Percentiles rank a stretch among this genome's conserved stretches.
Conservation (phyloP, 2,888 invertebrate species). For the Empis livida region DNA sequence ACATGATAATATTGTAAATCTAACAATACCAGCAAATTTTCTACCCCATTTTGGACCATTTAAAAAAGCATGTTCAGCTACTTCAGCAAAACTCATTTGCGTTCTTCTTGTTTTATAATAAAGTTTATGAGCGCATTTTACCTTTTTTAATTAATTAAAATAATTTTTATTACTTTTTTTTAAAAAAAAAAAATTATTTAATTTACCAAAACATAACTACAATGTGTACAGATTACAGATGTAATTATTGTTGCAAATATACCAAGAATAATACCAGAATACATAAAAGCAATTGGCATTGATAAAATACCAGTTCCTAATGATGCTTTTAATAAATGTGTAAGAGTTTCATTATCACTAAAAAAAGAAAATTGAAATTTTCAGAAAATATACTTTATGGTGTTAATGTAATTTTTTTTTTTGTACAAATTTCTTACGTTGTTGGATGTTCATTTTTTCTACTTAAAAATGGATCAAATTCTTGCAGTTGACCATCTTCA, state of each 20-base stretch:
- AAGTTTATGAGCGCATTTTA: slow-evolving; percentile 69
- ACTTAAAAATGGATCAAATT: slow-evolving; percentile 63
- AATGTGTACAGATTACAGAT: slow-evolving; percentile 85
- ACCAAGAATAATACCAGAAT: slow-evolving; percentile 75
- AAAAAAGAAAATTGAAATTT: slow-evolving; percentile 9
- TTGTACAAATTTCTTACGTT: too few species aligned
- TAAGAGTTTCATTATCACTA: slow-evolving; percentile 81
- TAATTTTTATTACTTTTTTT: too few species aligned
- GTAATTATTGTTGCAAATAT: slow-evolving; percentile 72
- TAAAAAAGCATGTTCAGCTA: slow-evolving; percentile 66
- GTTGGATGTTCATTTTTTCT: slow-evolving; percentile 62
- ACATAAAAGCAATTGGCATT: slow-evolving; percentile 85
- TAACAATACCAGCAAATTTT: slow-evolving; percentile 42
- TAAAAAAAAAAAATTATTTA: neutral
- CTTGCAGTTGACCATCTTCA: slow-evolving; percentile 42
- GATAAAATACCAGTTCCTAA: slow-evolving; percentile 92
- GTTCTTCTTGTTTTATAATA: slow-evolving; percentile 58
- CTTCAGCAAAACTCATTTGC: slow-evolving; percentile 74
- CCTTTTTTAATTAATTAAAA: slow-evolving; percentile 35
- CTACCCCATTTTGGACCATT: slow-evolving; percentile 60
- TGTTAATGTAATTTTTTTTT: too few species aligned
- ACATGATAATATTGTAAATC: slow-evolving; percentile 28
- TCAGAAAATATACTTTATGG: too few species aligned
- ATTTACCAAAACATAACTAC: slow-evolving; percentile 79
- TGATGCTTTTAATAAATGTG: slow-evolving; percentile 89